Percentiles rank a stretch among this genome's conserved stretches.
phyloP scores from a whole-genome alignment of 2,113 vertebrate species.

The Pipa parva region DNA sequence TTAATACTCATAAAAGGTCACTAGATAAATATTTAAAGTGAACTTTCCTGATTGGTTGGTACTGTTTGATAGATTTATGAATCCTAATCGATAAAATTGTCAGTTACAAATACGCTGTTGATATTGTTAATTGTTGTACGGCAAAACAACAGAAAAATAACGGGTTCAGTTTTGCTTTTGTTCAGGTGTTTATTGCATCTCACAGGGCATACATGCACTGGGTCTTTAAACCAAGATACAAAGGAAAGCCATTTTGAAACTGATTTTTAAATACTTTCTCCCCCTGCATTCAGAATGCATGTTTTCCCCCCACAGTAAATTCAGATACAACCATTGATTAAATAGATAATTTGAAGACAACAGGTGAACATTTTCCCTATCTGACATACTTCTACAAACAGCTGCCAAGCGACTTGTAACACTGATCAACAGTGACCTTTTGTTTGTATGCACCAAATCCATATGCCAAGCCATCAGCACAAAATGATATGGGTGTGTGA shows the following conservation, averaged over 20 bases:
- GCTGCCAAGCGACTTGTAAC: constrained; percentile 76
- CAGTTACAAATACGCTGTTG: too few relatives aligned
- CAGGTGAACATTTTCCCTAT: constrained; percentile 68
- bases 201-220: constrained; percentile 96
- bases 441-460: constrained; percentile 64
- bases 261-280: constrained; percentile 65
- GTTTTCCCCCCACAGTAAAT: constrained; percentile 77
- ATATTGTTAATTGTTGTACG: too few relatives aligned
- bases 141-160: too few relatives aligned
- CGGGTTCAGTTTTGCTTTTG: constrained; percentile 60
- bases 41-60: too few relatives aligned
- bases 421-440: constrained; percentile 78
- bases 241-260: constrained; percentile 84
- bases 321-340: constrained; percentile 87
- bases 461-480: constrained; percentile 78
- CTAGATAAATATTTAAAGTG: too few relatives aligned
- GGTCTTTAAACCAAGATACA: constrained; percentile 81
- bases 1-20: too few relatives aligned
- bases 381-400: constrained; percentile 70
- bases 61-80: too few relatives aligned
- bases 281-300: constrained; percentile 67
- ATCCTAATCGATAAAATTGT: too few relatives aligned
- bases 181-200: constrained; percentile 98
- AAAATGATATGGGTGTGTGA: constrained; percentile 68
- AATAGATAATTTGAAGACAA: constrained; percentile 68